Evolutionary conservation across 2,888 invertebrate genomes (phyloP).

Genomic region (Leptogaster cylindrica): DNA sequence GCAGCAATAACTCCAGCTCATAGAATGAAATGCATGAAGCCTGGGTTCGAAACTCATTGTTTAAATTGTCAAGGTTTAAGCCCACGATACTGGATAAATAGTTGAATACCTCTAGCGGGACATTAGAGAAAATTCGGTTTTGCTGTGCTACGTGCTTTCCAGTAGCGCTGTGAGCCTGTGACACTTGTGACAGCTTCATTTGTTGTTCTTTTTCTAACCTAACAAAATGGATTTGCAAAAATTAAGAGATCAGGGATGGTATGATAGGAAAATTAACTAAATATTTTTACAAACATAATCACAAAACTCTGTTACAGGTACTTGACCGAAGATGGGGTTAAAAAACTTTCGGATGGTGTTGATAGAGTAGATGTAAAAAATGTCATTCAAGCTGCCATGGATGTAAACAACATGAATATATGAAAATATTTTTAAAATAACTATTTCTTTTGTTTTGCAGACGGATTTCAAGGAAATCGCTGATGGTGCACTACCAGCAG

Average conservation of each 20-base stretch:
- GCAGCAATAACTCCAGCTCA: no score
- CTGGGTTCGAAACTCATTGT: no score
- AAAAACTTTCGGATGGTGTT: slow-evolving; percentile 70
- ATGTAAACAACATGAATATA: slow-evolving; percentile 66
- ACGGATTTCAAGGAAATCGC: slow-evolving; percentile 81
- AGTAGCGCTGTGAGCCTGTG: no score
- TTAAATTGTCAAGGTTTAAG: no score
- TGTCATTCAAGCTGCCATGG: slow-evolving; percentile 71
- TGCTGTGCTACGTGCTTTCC: no score
- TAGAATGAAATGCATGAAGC: no score
- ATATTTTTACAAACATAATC: neutral
- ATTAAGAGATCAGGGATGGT: slow-evolving; percentile 74
- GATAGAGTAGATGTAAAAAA: slow-evolving; percentile 69
- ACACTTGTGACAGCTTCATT: slow-evolving; percentile 15
- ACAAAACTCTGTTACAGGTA: slow-evolving; percentile 66
- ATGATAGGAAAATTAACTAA: slow-evolving; percentile 52
- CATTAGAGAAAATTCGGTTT: no score
- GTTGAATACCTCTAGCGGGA: no score
- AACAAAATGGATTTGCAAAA: slow-evolving; percentile 68
- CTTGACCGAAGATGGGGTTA: slow-evolving; percentile 74
- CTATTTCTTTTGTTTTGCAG: no score
- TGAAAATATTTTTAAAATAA: no score
- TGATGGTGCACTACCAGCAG: slow-evolving; percentile 74
- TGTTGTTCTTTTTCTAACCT: slow-evolving; percentile 38
- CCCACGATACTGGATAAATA: no score